phyloP scores from a whole-genome alignment of 2,113 vertebrate species.

The Entelurus aequoreus region DNA sequence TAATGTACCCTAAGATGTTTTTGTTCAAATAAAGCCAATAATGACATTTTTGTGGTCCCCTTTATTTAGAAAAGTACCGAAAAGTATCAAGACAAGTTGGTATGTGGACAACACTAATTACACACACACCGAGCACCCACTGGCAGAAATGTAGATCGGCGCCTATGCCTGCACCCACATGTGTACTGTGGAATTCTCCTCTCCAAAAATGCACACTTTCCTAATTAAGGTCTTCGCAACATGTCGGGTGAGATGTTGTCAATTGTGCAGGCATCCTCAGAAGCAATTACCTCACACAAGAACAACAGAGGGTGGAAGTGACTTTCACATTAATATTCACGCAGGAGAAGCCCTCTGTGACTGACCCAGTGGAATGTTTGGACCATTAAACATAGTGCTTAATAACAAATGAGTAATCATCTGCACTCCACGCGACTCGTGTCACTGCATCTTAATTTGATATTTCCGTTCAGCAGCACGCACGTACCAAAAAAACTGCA shows the following conservation, averaged over 20 bases:
- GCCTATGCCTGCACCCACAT: neutral
- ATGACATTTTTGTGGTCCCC: too few relatives aligned
- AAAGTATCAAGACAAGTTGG: too few relatives aligned
- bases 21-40: too few relatives aligned
- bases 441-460: neutral
- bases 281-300: conserved; percentile 12
- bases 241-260: conserved; percentile 21
- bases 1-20: too few relatives aligned
- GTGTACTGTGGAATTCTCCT: conserved; percentile 13
- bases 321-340: conserved; percentile 13
- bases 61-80: too few relatives aligned
- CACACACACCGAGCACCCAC: too few relatives aligned
- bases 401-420: conserved; percentile 9
- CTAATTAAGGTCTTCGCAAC: conserved; percentile 37
- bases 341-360: neutral
- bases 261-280: conserved; percentile 15
- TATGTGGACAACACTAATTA: too few relatives aligned
- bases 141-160: too few relatives aligned
- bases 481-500: neutral
- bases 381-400: neutral
- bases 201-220: conserved; percentile 20
- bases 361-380: neutral
- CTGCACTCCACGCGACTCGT: conserved; percentile 4
- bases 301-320: neutral
- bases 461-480: neutral